Evolutionary conservation across 1,140 invertebrate species (phyloP).

Genomic region (Diorhabda sublineata): DNA sequence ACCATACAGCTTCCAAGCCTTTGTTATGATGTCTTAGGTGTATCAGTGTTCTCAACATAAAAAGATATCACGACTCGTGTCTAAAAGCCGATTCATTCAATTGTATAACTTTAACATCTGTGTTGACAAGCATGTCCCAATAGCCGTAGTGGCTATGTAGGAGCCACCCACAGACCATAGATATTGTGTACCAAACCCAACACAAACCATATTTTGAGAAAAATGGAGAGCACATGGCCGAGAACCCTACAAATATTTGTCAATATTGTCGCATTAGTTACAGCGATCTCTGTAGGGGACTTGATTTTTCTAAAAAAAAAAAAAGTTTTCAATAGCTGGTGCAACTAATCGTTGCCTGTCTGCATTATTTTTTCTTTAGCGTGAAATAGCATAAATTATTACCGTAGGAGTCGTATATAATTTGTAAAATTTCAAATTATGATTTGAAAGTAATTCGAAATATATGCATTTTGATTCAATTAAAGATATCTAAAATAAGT

Average conservation of each 20-base stretch:
- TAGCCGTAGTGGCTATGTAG: not conserved
- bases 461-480: too few species aligned
- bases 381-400: too few species aligned
- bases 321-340: too few species aligned
- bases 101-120: not conserved
- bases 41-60: not conserved
- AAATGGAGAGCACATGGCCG: not conserved
- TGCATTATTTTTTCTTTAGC: too few species aligned
- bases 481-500: too few species aligned
- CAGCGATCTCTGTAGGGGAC: not conserved
- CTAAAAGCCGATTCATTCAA: not conserved
- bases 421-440: too few species aligned
- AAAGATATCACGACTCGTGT: not conserved
- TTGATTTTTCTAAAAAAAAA: too few species aligned
- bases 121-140: conserved; percentile 1
- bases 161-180: not conserved
- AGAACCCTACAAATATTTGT: not conserved
- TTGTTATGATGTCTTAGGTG: not conserved
- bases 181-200: not conserved
- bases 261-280: not conserved
- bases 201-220: not conserved
- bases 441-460: too few species aligned
- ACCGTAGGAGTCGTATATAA: too few species aligned
- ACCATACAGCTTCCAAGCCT: not conserved
- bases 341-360: too few species aligned